Conservation (phyloP, 1,140 invertebrate species). For the Goniozus legneri region DNA sequence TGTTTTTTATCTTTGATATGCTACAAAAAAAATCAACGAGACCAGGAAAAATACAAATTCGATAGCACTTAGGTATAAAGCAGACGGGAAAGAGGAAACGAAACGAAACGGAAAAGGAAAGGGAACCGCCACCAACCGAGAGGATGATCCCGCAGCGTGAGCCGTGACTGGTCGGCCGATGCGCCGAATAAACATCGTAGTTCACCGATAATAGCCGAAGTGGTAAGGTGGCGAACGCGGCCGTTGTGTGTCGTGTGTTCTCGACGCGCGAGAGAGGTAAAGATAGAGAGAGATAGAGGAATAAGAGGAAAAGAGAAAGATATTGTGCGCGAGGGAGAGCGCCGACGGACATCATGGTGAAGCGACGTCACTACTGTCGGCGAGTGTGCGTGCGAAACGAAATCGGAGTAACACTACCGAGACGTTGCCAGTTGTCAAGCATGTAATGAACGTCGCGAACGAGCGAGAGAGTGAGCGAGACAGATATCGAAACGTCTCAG, state of each 20-base stretch:
- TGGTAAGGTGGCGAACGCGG: slow-evolving; percentile 32
- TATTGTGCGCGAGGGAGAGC: slow-evolving; percentile 18
- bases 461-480: no score
- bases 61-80: no score
- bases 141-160: slow-evolving; percentile 31
- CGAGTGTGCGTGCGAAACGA: slow-evolving; percentile 38
- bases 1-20: no score
- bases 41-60: no score
- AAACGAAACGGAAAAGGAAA: slow-evolving; percentile 8
- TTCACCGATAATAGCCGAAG: slow-evolving; percentile 48
- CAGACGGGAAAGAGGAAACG: background rate
- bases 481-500: no score
- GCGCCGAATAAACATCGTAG: slow-evolving; percentile 46
- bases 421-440: slow-evolving; percentile 13
- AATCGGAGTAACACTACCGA: slow-evolving; percentile 31
- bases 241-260: no score
- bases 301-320: no score
- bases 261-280: slow-evolving; percentile 25
- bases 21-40: no score
- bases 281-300: slow-evolving; percentile 27
- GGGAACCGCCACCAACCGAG: no score
- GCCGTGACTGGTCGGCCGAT: slow-evolving; percentile 37
- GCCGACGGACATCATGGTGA: slow-evolving; percentile 37
- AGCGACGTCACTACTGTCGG: slow-evolving; percentile 43
- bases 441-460: background rate